Conservation (phyloP, 2,113 vertebrate species). For the Seriola aureovittata region DNA sequence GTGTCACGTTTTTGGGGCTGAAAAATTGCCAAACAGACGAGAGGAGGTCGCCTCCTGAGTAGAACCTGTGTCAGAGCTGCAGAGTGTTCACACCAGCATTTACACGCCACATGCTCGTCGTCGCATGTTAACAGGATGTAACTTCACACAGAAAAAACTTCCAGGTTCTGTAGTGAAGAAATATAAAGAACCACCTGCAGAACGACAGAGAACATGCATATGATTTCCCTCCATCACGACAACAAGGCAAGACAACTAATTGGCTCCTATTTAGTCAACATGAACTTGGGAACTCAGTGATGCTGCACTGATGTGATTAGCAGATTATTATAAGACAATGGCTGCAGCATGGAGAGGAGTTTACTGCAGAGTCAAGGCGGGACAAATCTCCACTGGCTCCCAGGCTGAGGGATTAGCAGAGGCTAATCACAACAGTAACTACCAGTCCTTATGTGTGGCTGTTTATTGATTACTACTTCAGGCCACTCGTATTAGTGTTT, state of each 20-base stretch:
- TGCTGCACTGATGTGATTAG: slow-evolving; percentile 80
- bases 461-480: slow-evolving; percentile 25
- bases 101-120: neutral
- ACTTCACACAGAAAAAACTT: neutral
- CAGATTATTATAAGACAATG: slow-evolving; percentile 75
- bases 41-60: neutral
- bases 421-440: slow-evolving; percentile 68
- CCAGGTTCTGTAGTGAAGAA: neutral
- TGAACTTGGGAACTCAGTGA: slow-evolving; percentile 60
- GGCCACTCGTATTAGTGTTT: neutral
- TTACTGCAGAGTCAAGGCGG: slow-evolving; percentile 53
- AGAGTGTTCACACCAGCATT: neutral
- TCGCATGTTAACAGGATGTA: slow-evolving; percentile 31
- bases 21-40: neutral
- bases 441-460: slow-evolving; percentile 44
- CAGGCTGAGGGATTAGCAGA: slow-evolving; percentile 72
- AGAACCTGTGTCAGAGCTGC: neutral
- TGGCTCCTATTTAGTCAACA: slow-evolving; percentile 62
- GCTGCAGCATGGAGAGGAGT: slow-evolving; percentile 42
- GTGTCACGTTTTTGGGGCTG: neutral
- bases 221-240: slow-evolving; percentile 23
- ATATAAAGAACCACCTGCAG: slow-evolving; percentile 19
- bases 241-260: slow-evolving; percentile 33
- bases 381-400: slow-evolving; percentile 71
- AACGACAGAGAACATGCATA: neutral